phyloP scores from a whole-genome alignment of 2,888 invertebrate species.

The Pecten maximus region DNA sequence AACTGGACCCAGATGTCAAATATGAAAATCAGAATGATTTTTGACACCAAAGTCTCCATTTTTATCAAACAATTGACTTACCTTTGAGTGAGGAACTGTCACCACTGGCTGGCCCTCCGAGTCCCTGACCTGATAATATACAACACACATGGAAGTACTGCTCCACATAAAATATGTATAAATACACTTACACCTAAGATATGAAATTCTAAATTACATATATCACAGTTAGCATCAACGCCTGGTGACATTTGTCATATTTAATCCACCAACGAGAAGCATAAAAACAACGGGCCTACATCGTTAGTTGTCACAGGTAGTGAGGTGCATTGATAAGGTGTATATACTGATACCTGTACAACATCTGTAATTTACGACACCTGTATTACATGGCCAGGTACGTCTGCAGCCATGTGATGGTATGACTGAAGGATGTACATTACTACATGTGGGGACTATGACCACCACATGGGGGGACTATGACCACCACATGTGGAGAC shows the following conservation, averaged over 20 bases:
- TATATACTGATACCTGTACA: not conserved
- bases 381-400: too few species aligned
- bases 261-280: not conserved
- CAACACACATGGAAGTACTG: conserved; percentile 1
- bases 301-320: not conserved
- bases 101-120: not conserved
- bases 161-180: not conserved
- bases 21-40: not conserved
- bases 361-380: not conserved
- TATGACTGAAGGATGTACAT: too few species aligned
- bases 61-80: not conserved
- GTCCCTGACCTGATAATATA: not conserved
- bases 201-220: conserved; percentile 24
- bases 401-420: too few species aligned
- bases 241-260: conserved; percentile 26
- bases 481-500: too few species aligned
- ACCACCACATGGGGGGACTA: not conserved
- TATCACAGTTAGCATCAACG: not conserved
- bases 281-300: conserved; percentile 10
- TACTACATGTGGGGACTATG: not conserved
- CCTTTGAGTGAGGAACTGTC: not conserved
- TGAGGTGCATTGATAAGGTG: not conserved
- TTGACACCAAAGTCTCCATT: not conserved
- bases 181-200: not conserved
- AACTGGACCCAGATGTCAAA: too few species aligned